Base-by-base conservation (phyloP, 2,888 invertebrate species). In the Drosophila helvetica region DNA sequence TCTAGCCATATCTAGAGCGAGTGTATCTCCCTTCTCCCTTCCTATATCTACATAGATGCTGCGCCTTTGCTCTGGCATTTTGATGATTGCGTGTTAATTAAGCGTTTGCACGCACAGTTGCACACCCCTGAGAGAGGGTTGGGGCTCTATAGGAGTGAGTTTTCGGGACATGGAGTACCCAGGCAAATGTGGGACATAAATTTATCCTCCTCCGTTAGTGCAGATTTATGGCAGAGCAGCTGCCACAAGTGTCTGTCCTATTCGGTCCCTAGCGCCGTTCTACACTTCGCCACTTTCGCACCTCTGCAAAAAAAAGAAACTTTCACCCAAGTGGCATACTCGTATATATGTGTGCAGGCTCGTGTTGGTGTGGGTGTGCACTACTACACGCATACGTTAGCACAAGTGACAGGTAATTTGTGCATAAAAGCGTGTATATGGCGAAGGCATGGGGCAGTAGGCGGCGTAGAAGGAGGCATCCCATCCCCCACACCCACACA, bases 371-470 rank as follows among this genome's bases (percentile, higher is more conserved):
- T 45, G 51, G 42, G 46, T 50, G 25, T 56, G 51, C 70, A 71
- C 55, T 46, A 51, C 62, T 47, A 58, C 60, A 79, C 61, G 63
- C 75, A 71, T 45, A 78, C 76, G 59, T 74, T 71, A 80, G 71
- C 80, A 77, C 74, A 77, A 86, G 79, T 86, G 87, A 83, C 87
- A 83, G 87, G 87, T 83, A 86, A 83, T 86, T 84, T 84, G 87
- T 78, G 85, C 74, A 86, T 78, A 76, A 79, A 59, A 72, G 70
- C 82, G 65, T 63, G 61, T 61, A 56, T 47, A 45, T 56, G 33
- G 33, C 55, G 63, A 43, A 33, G 38, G 59, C 3, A 3, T 30
- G 15, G 22, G 30, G 19, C 8, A 9, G 33, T 7, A 25, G 12
- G 53, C 2, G 9, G 27, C 17, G 10, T 7, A 6, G 50, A 25